A percentile compares a stretch with the other conserved stretches of the same genome.
Evolutionary conservation across 1,140 invertebrate genomes (phyloP).

Genomic region (Orchesella cincta): DNA sequence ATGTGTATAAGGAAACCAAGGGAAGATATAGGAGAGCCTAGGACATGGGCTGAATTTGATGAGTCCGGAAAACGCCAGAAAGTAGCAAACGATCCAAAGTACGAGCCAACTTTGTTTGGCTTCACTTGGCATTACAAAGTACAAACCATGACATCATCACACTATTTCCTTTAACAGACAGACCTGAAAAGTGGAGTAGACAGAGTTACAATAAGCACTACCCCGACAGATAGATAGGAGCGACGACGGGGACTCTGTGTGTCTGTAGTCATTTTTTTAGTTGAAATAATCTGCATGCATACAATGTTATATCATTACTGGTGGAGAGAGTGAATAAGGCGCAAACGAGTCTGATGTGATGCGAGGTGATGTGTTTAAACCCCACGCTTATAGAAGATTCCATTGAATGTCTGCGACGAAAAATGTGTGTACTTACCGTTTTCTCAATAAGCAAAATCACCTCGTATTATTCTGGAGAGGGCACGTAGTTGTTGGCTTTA

Average conservation of each 20-base stretch:
- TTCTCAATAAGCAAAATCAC: too few species aligned
- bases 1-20: background rate
- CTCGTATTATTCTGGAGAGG: too few species aligned
- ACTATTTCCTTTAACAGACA: background rate
- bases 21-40: background rate
- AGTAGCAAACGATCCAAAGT: background rate
- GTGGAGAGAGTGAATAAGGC: background rate
- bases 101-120: background rate
- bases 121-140: background rate
- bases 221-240: background rate
- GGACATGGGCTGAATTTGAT: background rate
- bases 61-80: background rate
- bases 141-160: conserved; percentile 1
- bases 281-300: conserved; percentile 13
- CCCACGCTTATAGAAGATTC: background rate
- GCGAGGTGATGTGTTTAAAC: background rate
- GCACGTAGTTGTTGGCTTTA: too few species aligned
- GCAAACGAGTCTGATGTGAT: background rate
- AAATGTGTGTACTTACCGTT: too few species aligned
- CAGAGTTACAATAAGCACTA: background rate
- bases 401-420: too few species aligned
- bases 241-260: background rate
- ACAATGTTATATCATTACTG: background rate
- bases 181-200: background rate
- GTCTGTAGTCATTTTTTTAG: background rate